A percentile compares a stretch with the other conserved stretches of the same genome.
Evolutionary conservation across 2,113 vertebrate genomes (phyloP).

Genomic region (Megaceryle torquata): DNA sequence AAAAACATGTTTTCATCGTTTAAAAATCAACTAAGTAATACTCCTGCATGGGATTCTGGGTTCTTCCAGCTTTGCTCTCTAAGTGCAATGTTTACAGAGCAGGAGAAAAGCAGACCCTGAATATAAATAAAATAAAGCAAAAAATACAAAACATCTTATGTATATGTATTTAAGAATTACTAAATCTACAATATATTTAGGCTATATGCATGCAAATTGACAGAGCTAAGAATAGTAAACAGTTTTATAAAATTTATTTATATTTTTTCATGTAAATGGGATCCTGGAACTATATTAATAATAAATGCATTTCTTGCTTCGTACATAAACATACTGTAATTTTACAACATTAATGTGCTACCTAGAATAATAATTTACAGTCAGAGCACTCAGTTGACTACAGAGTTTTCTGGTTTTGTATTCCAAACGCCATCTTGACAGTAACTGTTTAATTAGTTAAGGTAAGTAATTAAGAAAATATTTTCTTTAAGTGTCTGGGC

Average conservation of each 20-base stretch:
- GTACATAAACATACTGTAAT: neutral
- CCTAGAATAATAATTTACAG: neutral
- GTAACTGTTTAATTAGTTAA: neutral
- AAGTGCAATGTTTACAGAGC: neutral
- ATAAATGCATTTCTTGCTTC: neutral
- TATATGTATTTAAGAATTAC: neutral
- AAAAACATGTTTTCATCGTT: neutral
- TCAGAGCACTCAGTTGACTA: neutral
- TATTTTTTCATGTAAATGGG: neutral
- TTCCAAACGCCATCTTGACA: fast-evolving
- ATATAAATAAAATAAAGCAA: neutral
- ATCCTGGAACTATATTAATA: neutral
- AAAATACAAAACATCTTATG: neutral
- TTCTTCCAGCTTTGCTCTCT: neutral
- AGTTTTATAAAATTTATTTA: neutral
- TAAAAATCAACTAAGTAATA: neutral
- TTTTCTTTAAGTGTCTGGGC: neutral
- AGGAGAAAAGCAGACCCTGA: neutral
- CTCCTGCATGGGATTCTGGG: neutral
- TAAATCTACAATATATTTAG: neutral
- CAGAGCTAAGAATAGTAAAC: neutral
- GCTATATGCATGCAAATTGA: neutral
- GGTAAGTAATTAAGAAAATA: neutral
- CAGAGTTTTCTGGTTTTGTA: neutral
- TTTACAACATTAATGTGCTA: neutral